phyloP scores from a whole-genome alignment of 2,797 vertebrate genomes.

The Acanthiza pusilla region DNA sequence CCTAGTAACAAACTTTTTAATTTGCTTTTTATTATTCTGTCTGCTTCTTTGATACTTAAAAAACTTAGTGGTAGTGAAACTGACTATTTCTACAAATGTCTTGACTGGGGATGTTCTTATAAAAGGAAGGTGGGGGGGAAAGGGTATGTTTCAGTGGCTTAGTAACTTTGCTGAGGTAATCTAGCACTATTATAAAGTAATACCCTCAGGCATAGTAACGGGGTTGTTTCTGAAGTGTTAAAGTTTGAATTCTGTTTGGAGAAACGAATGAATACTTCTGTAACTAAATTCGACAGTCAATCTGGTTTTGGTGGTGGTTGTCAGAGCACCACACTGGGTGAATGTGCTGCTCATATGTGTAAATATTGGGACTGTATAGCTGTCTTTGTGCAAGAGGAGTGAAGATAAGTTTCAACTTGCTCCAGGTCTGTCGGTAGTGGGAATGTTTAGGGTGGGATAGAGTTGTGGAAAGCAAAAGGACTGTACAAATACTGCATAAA shows the following conservation, averaged over 20 bases:
- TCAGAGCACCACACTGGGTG: not conserved
- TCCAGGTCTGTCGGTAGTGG: not conserved
- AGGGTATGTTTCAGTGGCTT: not conserved
- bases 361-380: not conserved
- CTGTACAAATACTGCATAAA: not conserved
- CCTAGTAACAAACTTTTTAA: not conserved
- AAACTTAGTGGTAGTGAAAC: not conserved
- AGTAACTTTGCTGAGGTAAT: not conserved
- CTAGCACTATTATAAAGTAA: not conserved
- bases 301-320: not conserved
- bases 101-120: not conserved
- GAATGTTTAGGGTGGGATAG: not conserved
- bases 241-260: not conserved
- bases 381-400: not conserved
- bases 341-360: not conserved
- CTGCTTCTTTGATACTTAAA: not conserved
- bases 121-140: not conserved
- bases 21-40: not conserved
- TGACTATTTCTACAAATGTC: not conserved
- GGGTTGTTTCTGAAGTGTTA: not conserved
- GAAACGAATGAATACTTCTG: not conserved
- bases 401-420: not conserved
- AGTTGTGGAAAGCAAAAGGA: not conserved
- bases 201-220: not conserved
- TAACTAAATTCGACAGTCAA: not conserved